Conservation (phyloP, 2,797 vertebrate species). For the Champsocephalus gunnari region DNA sequence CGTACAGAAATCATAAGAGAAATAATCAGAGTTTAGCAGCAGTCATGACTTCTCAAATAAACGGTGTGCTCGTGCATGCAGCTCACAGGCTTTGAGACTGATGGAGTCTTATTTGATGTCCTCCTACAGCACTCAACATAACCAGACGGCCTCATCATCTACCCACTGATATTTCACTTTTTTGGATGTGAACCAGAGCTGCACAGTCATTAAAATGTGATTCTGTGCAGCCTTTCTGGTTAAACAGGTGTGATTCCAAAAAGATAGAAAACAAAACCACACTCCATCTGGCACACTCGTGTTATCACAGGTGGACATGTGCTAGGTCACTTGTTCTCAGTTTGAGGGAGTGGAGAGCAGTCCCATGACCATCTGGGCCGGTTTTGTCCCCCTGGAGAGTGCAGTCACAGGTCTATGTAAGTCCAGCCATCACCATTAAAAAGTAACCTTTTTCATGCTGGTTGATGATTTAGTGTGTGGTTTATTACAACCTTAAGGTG, state of each 20-base stretch:
- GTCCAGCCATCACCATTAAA: slow-evolving; percentile 34
- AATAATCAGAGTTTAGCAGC: slow-evolving; percentile 31
- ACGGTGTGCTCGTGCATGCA: slow-evolving; percentile 10
- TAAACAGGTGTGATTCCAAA: slow-evolving; percentile 67
- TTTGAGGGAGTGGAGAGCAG: slow-evolving; percentile 25
- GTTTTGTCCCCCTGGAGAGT: slow-evolving; percentile 37
- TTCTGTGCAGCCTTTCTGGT: slow-evolving; percentile 53
- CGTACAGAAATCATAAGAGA: slow-evolving; percentile 21
- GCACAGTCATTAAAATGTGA: slow-evolving; percentile 62
- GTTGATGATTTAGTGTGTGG: slow-evolving; percentile 25
- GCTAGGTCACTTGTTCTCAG: slow-evolving; percentile 67
- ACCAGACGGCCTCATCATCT: slow-evolving; percentile 51
- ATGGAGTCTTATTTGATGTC: slow-evolving; percentile 32
- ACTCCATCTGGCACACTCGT: slow-evolving; percentile 67
- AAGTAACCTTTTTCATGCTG: slow-evolving; percentile 8
- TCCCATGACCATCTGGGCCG: slow-evolving; percentile 67
- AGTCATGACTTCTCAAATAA: slow-evolving; percentile 17
- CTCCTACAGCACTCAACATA: slow-evolving; percentile 37
- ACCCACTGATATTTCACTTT: slow-evolving; percentile 48
- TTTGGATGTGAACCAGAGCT: slow-evolving; percentile 59
- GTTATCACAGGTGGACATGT: slow-evolving; percentile 70
- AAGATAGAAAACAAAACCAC: slow-evolving; percentile 59
- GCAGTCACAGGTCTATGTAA: slow-evolving; percentile 40
- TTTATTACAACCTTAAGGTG: slow-evolving; percentile 4
- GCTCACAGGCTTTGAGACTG: slow-evolving; percentile 21